Evolutionary conservation across 2,113 vertebrate species (phyloP).

Genomic region (Nycticorax nycticorax): DNA sequence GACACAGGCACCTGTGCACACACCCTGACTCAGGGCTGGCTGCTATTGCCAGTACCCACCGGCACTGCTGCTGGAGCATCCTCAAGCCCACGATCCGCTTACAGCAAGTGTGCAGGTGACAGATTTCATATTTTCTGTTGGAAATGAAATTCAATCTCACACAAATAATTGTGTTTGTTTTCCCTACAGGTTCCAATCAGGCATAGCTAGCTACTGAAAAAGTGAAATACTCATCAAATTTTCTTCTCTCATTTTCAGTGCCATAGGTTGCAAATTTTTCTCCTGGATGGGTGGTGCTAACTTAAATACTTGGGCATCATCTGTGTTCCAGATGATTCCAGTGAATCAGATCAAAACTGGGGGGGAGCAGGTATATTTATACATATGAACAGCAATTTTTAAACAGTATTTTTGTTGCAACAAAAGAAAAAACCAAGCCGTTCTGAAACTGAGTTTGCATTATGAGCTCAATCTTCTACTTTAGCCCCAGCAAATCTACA

Average conservation of each 20-base stretch:
- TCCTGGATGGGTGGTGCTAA: background rate
- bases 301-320: background rate
- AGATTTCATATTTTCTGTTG: constrained; percentile 1
- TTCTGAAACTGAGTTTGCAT: background rate
- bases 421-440: background rate
- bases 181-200: constrained; percentile 35
- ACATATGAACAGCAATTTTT: rapidly evolving
- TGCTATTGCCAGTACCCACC: rapidly evolving
- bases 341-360: background rate
- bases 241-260: constrained; percentile 10
- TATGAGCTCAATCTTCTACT: background rate
- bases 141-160: constrained; percentile 40
- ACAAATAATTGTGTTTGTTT: constrained; percentile 56
- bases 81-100: background rate
- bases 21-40: background rate
- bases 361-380: background rate
- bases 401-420: background rate
- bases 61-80: background rate
- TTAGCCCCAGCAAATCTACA: background rate
- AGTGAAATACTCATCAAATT: constrained; percentile 41
- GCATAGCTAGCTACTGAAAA: background rate
- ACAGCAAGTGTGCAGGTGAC: background rate
- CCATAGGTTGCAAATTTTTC: background rate
- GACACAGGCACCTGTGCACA: background rate
- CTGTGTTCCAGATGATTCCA: background rate